These are phyloP conservation scores for Saturnia pavonia DNA, from an alignment of 2,888 invertebrate species.

Conservation along the genomic window DNA sequence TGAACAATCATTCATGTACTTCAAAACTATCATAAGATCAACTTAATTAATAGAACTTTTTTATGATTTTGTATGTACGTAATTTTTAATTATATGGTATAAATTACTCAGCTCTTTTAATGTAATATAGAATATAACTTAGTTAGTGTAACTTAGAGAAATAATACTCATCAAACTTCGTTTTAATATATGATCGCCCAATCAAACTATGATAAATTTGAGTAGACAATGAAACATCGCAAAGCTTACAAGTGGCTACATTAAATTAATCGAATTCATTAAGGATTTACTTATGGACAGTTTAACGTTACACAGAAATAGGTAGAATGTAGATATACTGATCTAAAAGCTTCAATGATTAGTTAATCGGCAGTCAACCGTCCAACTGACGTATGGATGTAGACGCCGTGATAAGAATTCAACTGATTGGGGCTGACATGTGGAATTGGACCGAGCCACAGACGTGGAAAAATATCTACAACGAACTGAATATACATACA, in stretches of 20 bases:
- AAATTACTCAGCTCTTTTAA: not conserved
- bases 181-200: not conserved
- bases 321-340: conserved; percentile 27
- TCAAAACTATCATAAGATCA: not conserved
- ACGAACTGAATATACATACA: conserved; percentile 24
- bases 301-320: conserved; percentile 16
- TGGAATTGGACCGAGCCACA: conserved; percentile 44
- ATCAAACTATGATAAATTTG: not conserved
- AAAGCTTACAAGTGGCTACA: not conserved
- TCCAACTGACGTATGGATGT: conserved; percentile 50
- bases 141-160: not conserved
- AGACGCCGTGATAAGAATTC: conserved; percentile 52
- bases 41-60: not conserved
- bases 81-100: not conserved
- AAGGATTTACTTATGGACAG: conserved; percentile 15
- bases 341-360: conserved; percentile 47
- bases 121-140: no score
- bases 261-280: conserved; percentile 11
- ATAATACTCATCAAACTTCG: not conserved
- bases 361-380: conserved; percentile 53
- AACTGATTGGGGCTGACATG: conserved; percentile 55
- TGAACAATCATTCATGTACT: not conserved
- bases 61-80: not conserved
- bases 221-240: conserved; percentile 1
- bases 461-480: conserved; percentile 35